Conservation (phyloP, 1,140 invertebrate species). For the Lordiphosa stackelbergi region DNA sequence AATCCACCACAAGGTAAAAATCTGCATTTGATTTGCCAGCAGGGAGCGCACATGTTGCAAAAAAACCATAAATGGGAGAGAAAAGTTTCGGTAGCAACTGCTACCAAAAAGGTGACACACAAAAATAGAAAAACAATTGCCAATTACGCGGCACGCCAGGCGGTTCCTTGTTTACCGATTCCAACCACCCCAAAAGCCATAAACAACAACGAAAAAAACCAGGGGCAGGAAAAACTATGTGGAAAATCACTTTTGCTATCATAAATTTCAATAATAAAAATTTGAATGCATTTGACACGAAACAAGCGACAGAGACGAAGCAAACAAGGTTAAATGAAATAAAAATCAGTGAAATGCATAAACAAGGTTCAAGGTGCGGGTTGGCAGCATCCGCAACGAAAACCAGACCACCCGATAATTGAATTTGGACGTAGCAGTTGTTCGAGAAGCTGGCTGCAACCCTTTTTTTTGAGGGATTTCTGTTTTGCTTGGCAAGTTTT, state of each 20-base stretch:
- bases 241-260: slow-evolving; percentile 74
- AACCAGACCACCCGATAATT: slow-evolving; percentile 47
- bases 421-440: slow-evolving; percentile 53
- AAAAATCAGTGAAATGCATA: slow-evolving; percentile 63
- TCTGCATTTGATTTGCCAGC: slow-evolving; percentile 58
- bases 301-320: slow-evolving; percentile 46
- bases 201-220: slow-evolving; percentile 36
- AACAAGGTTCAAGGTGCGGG: slow-evolving; percentile 70
- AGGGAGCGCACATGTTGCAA: slow-evolving; percentile 59
- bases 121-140: slow-evolving; percentile 71
- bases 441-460: slow-evolving; percentile 30
- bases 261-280: slow-evolving; percentile 76
- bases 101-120: slow-evolving; percentile 44
- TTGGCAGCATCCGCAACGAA: slow-evolving; percentile 24
- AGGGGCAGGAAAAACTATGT: slow-evolving; percentile 57
- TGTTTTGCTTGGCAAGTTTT: slow-evolving; percentile 20
- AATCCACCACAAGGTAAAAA: slow-evolving; percentile 41
- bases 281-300: slow-evolving; percentile 72
- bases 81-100: slow-evolving; percentile 35
- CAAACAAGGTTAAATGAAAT: slow-evolving; percentile 67
- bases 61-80: slow-evolving; percentile 2
- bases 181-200: slow-evolving; percentile 40
- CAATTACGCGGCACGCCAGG: slow-evolving; percentile 53
- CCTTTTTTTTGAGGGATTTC: slow-evolving; percentile 37
- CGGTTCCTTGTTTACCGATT: slow-evolving; percentile 40